A percentile compares a stretch with the other conserved stretches of the same genome.
Evolutionary conservation across 2,888 invertebrate genomes (phyloP).

Genomic region (Lucinisca nassula): DNA sequence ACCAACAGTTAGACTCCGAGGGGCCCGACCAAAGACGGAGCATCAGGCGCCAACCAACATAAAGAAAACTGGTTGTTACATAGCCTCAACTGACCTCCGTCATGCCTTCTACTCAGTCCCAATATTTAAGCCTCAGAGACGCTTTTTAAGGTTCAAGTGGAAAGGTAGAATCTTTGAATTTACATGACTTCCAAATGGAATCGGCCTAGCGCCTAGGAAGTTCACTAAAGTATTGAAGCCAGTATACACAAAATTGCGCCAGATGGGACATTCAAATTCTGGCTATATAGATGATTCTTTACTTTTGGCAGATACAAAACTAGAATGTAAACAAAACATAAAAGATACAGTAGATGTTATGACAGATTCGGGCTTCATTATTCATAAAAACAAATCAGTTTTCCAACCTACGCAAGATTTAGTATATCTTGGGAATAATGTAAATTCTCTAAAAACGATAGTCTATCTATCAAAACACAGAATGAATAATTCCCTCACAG

Average conservation of each 20-base stretch:
- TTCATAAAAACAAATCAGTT: constrained; percentile 59
- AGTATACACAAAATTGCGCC: constrained; percentile 56
- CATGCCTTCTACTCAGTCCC: constrained; percentile 69
- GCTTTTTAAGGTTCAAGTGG: constrained; percentile 49
- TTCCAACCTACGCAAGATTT: constrained; percentile 45
- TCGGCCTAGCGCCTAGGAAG: constrained; percentile 56
- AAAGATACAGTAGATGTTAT: constrained; percentile 39
- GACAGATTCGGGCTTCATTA: constrained; percentile 52
- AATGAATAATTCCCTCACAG: not conserved
- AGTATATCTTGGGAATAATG: constrained; percentile 54
- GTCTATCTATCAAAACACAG: constrained; percentile 44
- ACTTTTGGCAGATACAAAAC: constrained; percentile 30
- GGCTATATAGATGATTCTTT: constrained; percentile 70
- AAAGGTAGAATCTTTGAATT: constrained; percentile 55
- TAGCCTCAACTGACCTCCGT: constrained; percentile 61
- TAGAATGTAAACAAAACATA: constrained; percentile 58
- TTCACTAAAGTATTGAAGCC: constrained; percentile 72
- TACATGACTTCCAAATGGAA: constrained; percentile 64
- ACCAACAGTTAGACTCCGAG: too few relatives aligned
- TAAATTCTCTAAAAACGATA: constrained; percentile 60
- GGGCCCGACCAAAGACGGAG: too few relatives aligned
- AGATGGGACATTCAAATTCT: constrained; percentile 48
- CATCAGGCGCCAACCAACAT: too few relatives aligned
- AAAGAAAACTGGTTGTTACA: constrained; percentile 46
- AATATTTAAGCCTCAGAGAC: constrained; percentile 57